Base-by-base conservation (phyloP, 2,888 invertebrate genomes). In the Sicus ferrugineus region DNA sequence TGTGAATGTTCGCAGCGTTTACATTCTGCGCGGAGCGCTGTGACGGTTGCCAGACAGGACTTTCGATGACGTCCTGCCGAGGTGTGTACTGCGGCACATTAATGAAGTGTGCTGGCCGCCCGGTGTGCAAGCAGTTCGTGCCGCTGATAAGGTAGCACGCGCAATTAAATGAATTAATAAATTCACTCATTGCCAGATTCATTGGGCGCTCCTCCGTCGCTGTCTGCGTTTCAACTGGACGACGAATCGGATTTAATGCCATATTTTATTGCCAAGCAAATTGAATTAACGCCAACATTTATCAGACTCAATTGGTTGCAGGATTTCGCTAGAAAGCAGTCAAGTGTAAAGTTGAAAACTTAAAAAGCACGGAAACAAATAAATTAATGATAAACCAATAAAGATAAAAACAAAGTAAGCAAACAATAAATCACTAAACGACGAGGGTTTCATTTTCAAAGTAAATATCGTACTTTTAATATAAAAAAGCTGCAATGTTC, bases 241-340 rank as follows among this genome's bases (percentile, higher is more conserved):
- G 58, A 2, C 19, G 31, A 21, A 4, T 23, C 4, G 7, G 28
- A 61, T 26, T 61, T 23, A 52, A 52, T 64, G 34, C 34, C 34
- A 19, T 28, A 64, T 64, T 64, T 64, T 64, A 64, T 64, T 64
- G 64, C 64, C 16, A 21, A 34, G 64, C 64, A 64, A 64, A 64
- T 64, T 64, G 26, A 64, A 64, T 64, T 64, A 64, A 64, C 52
- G 19, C 64, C 19, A 19, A 23, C 64, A 52, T 64, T 64, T 52
- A 64, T 64, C 64, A 64, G 52, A 21, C 23, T 38, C 61, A 38
- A 61, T 61, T 28, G 61, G 6, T n/a, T 26, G 2, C 42, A 46
- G 42, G n/a, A n/a, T n/a, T n/a, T n/a, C n/a, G n/a, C n/a, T n/a
- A n/a, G n/a, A n/a, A n/a, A n/a, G n/a, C n/a, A n/a, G n/a, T n/a